These are phyloP conservation scores for Trachelipus rathkii DNA, from an alignment of 1,140 invertebrate species.

Conservation along the genomic window DNA sequence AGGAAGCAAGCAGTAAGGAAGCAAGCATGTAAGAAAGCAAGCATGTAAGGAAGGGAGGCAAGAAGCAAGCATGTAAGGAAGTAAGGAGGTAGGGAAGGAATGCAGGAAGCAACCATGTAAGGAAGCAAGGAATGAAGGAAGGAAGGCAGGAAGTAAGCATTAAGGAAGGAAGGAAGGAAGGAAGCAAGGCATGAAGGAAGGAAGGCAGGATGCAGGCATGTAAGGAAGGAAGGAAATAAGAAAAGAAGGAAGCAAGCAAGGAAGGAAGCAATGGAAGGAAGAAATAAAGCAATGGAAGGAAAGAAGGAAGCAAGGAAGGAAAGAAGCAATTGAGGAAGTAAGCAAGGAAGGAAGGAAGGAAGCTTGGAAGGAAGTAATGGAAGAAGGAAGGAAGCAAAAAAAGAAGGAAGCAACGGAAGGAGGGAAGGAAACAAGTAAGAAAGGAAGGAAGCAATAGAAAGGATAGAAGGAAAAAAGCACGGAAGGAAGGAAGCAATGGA, in stretches of 20 bases:
- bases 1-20: background rate
- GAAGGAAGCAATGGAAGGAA: too few relatives aligned
- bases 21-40: background rate
- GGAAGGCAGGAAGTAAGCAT: background rate
- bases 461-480: background rate
- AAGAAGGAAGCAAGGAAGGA: background rate
- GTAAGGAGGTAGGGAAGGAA: background rate
- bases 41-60: too few relatives aligned
- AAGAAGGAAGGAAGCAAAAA: background rate
- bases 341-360: too few relatives aligned
- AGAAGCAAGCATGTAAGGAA: too few relatives aligned
- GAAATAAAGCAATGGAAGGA: too few relatives aligned
- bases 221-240: too few relatives aligned
- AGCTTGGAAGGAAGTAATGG: too few relatives aligned
- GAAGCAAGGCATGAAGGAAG: background rate
- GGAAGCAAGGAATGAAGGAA: background rate
- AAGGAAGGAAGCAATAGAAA: background rate
- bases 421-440: too few relatives aligned
- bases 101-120: background rate
- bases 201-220: background rate
- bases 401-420: background rate
- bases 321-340: background rate
- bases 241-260: too few relatives aligned
- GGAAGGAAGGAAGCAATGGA: background rate
- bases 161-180: background rate